Conservation (phyloP, 2,888 invertebrate genomes). For the Zootermopsis nevadensis region DNA sequence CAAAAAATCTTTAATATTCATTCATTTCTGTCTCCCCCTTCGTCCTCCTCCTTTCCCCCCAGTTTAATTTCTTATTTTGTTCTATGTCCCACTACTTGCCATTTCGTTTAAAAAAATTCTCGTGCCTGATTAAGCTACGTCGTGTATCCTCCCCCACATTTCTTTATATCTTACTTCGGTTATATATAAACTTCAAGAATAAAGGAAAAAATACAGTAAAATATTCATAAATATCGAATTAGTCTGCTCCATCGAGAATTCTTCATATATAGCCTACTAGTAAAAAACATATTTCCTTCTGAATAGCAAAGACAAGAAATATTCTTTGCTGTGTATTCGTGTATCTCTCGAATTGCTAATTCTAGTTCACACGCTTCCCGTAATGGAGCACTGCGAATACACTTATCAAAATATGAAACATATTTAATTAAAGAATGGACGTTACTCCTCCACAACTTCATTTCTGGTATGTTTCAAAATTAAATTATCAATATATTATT, state of each 20-base stretch:
- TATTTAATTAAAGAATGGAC: neutral
- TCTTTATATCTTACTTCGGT: slow-evolving; percentile 28
- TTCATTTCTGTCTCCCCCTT: neutral
- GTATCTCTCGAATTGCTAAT: neutral
- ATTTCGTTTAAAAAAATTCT: slow-evolving; percentile 42
- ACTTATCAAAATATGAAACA: neutral
- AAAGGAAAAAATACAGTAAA: neutral
- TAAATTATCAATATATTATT: no score
- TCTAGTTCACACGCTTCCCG: neutral
- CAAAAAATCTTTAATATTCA: slow-evolving; percentile 23
- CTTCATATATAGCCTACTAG: neutral
- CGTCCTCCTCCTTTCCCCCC: neutral
- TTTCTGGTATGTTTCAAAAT: no score
- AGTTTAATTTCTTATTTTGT: slow-evolving; percentile 50
- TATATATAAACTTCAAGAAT: neutral
- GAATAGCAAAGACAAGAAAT: neutral
- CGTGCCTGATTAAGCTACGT: slow-evolving; percentile 43
- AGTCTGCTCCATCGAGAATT: slow-evolving; percentile 48
- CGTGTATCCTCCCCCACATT: slow-evolving; percentile 29
- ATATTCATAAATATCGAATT: slow-evolving; percentile 52
- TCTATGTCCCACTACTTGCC: slow-evolving; percentile 27
- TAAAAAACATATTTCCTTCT: neutral
- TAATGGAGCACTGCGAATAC: neutral
- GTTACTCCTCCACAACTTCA: no score
- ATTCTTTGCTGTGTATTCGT: neutral